Evolutionary conservation across 2,113 vertebrate genomes (phyloP).

Genomic region (Capricornis sumatraensis): DNA sequence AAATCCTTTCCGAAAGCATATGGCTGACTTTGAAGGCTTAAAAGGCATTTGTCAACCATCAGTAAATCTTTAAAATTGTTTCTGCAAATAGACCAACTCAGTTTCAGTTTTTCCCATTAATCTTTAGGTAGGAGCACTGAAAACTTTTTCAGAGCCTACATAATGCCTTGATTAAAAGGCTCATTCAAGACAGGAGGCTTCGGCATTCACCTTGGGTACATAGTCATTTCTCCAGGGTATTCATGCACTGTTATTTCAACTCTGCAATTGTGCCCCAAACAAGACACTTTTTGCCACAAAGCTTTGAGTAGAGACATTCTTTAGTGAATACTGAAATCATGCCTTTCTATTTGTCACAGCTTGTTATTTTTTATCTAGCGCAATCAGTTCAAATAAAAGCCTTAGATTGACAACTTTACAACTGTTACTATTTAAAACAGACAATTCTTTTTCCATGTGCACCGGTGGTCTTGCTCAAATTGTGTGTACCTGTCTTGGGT

Average conservation of each 20-base stretch:
- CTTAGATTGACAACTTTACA: slow-evolving; percentile 58
- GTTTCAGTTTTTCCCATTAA: slow-evolving; percentile 79
- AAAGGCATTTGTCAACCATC: slow-evolving; percentile 84
- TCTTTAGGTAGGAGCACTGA: slow-evolving; percentile 67
- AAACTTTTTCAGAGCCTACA: slow-evolving; percentile 68
- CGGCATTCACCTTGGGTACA: slow-evolving; percentile 76
- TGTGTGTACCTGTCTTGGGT: neutral
- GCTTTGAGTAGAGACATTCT: slow-evolving; percentile 73
- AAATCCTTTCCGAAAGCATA: slow-evolving; percentile 81
- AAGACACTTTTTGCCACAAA: slow-evolving; percentile 79
- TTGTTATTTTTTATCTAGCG: slow-evolving; percentile 77
- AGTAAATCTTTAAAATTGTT: slow-evolving; percentile 84
- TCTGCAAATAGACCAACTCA: slow-evolving; percentile 79
- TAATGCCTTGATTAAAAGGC: slow-evolving; percentile 77
- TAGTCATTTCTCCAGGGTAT: slow-evolving; percentile 74
- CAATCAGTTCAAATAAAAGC: slow-evolving; percentile 73
- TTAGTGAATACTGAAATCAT: slow-evolving; percentile 68
- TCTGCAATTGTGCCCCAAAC: slow-evolving; percentile 81
- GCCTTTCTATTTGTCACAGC: slow-evolving; percentile 73
- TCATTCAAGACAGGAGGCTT: slow-evolving; percentile 68
- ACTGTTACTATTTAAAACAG: slow-evolving; percentile 39
- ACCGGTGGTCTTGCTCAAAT: neutral
- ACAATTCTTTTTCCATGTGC: neutral
- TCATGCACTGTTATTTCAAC: slow-evolving; percentile 83
- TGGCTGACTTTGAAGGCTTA: slow-evolving; percentile 83